Evolutionary conservation across 2,113 vertebrate species (phyloP).

Genomic region (Malurus melanocephalus): DNA sequence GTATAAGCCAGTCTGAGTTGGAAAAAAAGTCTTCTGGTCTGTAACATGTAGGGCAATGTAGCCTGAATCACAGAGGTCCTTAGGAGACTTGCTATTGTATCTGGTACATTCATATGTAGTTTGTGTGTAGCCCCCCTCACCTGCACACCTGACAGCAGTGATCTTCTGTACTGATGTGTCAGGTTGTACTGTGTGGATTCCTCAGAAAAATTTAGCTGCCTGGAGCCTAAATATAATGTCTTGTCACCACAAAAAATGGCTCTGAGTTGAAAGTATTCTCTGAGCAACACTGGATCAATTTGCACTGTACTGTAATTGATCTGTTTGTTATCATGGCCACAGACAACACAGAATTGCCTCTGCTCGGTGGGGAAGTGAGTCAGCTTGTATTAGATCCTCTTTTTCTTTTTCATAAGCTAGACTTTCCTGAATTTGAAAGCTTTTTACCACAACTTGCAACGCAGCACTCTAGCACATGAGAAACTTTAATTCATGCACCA

Average conservation of each 20-base stretch:
- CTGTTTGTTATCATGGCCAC: background rate
- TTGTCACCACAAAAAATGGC: background rate
- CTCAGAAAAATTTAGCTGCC: background rate
- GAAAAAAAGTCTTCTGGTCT: background rate
- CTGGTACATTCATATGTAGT: background rate
- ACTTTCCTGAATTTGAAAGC: slow-evolving; percentile 59
- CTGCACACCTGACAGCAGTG: background rate
- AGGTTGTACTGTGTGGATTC: background rate
- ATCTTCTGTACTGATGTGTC: background rate
- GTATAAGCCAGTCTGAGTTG: background rate
- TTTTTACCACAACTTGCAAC: slow-evolving; percentile 38
- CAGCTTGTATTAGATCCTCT: slow-evolving; percentile 60
- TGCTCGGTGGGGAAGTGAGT: slow-evolving; percentile 18
- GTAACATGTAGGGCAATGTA: background rate
- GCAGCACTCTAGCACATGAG: background rate
- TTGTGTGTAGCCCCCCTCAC: background rate
- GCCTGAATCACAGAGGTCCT: background rate
- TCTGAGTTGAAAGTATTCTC: background rate
- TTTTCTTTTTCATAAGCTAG: slow-evolving; percentile 57
- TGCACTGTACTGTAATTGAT: background rate
- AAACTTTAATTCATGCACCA: background rate
- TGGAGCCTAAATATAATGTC: background rate
- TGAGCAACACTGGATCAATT: background rate
- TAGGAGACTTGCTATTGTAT: background rate
- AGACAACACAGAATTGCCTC: slow-evolving; percentile 5